Percentiles rank a stretch among this genome's conserved stretches.
phyloP scores from a whole-genome alignment of 2,797 vertebrate genomes.

The Notoglanidium macrostoma region DNA sequence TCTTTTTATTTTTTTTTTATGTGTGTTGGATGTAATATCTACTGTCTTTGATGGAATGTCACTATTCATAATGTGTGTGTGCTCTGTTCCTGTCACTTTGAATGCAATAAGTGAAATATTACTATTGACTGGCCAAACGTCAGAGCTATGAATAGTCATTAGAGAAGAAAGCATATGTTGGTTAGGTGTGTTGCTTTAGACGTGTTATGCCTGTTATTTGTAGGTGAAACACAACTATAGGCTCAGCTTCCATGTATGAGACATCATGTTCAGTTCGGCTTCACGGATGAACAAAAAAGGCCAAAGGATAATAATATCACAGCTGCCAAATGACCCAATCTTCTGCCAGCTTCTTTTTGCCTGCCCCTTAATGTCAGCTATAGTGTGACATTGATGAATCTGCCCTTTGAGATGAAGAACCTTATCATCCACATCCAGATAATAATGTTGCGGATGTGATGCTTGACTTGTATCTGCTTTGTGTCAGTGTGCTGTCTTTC shows the following conservation, averaged over 20 bases:
- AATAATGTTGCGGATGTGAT: conserved; percentile 4
- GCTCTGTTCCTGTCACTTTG: neutral
- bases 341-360: neutral
- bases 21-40: neutral
- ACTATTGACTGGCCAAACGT: neutral
- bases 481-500: neutral
- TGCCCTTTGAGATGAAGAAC: conserved; percentile 14
- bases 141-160: neutral
- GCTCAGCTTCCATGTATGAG: conserved; percentile 28
- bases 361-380: conserved; percentile 24
- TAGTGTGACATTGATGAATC: conserved; percentile 21
- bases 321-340: conserved; percentile 17
- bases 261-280: conserved; percentile 11
- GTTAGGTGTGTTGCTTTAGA: conserved; percentile 7
- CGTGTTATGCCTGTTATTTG: neutral
- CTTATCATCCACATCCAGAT: neutral
- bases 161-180: neutral
- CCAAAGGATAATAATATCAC: too few relatives aligned
- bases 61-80: neutral
- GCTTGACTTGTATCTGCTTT: conserved; percentile 2
- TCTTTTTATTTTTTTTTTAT: neutral
- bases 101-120: neutral
- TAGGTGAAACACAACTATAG: neutral
- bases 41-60: conserved; percentile 10
- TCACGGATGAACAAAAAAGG: neutral